Conservation (phyloP, 2,113 vertebrate species). For the Isurus oxyrinchus region DNA sequence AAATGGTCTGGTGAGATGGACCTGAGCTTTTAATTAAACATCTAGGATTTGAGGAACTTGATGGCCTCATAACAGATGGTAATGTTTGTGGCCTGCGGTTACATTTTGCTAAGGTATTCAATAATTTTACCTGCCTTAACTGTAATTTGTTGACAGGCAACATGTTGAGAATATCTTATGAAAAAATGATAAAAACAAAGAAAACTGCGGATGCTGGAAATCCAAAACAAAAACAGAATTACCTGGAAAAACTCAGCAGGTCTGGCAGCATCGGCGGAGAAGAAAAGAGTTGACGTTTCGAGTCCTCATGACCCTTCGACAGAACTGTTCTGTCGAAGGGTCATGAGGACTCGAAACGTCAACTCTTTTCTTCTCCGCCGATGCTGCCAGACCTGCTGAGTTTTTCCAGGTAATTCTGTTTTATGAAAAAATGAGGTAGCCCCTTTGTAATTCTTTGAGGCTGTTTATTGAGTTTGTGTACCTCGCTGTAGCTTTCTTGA, state of each 20-base stretch:
- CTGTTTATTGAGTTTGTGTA: neutral
- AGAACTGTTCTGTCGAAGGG: too few relatives aligned
- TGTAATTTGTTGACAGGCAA: neutral
- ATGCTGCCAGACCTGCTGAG: too few relatives aligned
- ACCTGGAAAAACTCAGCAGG: too few relatives aligned
- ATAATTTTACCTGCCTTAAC: neutral
- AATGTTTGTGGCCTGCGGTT: neutral
- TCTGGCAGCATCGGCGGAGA: too few relatives aligned
- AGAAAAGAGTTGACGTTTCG: too few relatives aligned
- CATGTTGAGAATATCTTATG: neutral
- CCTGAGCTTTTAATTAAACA: neutral
- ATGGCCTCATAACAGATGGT: neutral
- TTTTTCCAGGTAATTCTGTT: too few relatives aligned
- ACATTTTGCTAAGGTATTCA: neutral
- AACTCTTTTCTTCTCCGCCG: too few relatives aligned
- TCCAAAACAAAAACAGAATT: too few relatives aligned
- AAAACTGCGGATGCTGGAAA: too few relatives aligned
- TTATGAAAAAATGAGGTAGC: neutral
- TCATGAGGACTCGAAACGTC: too few relatives aligned
- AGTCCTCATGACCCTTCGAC: too few relatives aligned
- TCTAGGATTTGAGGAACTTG: neutral
- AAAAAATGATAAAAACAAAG: too few relatives aligned
- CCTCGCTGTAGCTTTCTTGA: neutral
- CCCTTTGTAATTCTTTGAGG: neutral
- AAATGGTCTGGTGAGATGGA: neutral